Evolutionary conservation across 2,113 vertebrate genomes (phyloP), one percentile per base, ranked within the genome.

Genomic region (Marcusenius ussheri): DNA sequence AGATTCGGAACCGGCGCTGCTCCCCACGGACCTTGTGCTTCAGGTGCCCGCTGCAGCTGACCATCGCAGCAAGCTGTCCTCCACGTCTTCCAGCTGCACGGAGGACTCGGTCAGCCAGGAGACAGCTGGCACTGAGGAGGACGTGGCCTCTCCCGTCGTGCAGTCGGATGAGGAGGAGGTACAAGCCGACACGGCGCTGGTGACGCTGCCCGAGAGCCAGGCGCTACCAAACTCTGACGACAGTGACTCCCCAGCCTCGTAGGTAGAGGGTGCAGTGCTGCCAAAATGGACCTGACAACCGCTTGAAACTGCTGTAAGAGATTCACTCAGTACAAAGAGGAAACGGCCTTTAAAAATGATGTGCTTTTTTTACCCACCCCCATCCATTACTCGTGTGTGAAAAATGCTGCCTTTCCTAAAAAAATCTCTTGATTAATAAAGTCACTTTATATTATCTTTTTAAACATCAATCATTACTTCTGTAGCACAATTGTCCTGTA

Each of bases 161-260:
- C 98, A 99, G 93, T 97, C 96, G 0, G 98, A 99, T 0, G 98
- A 99, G 89, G 98, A 99, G 89, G 98, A 98, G 1, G 94, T 99
- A 11, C 97, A 98, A 83, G 96, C 94, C 21, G 98, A 99, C 93
- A 96, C 94, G 35, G 95, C 94, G 4, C 94, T 98, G n/a, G 93
- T 94, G 15, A 88, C 88, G 93, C 95, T 90, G 88, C 94, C 47
- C 49, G 94, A 95, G 35, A 39, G 85, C 9, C 90, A 89, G 31
- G 4, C n/a, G 17, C 21, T 58, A 9, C 96, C 91, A 9, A 92
- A 90, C 91, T 96, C 95, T n/a, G 97, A 98, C 10, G 97, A 99
- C 92, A 98, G 97, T 89, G 97, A 98, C 95, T 95, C 95, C 70
- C 96, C 92, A 90, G 92, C 91, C n/a, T 90, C 89, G 42, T 94